Base-by-base conservation (phyloP, 2,797 vertebrate genomes). In the Enteromius radiatus region DNA sequence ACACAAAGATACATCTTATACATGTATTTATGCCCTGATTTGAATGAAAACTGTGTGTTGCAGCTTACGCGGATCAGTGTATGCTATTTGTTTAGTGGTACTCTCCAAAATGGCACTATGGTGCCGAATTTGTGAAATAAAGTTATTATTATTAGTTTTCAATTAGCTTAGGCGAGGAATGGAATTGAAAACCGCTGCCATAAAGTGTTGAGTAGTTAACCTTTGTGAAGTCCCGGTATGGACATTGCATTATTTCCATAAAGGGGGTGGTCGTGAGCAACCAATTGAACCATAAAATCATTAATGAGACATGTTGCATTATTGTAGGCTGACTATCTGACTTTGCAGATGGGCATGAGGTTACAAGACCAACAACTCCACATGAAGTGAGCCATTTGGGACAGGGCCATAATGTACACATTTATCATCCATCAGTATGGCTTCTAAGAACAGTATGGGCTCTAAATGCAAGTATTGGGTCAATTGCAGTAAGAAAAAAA, bases 341-440 rank as follows among this genome's bases (percentile, higher is more conserved):
- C 26, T 54, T 56, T 10, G 26, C n/a, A 6, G 23, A 77, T 47
- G 2, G n/a, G 4, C n/a, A 38, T 36, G 38, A 19, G 17, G 59
- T 23, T 21, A 67, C 12, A 11, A 33, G 9, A 65, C 14, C 23
- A 9, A 54, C 73, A 59, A 59, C 45, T 59, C 17, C 41, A 49
- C 54, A 64, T 28, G 28, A 49, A 73, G 14, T 54, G 28, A 52
- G 23, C 17, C 17, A 54, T 74, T 74, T 54, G 45, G 45, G 26
- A 31, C 10, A 52, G 4, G 9, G 19, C 70, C 47, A 74, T 74
- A 74, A 74, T 74, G 45, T 21, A 14, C 26, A 74, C 28, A 71
- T 28, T 15, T 69, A 69, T 69, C 21, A 69, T 69, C 1, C 14
- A 23, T 43, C 12, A 45, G 38, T 17, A 31, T 26, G 38, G 38